These are phyloP conservation scores for Rhopalosiphum padi DNA, from an alignment of 1,140 invertebrate genomes.

Conservation along the genomic window DNA sequence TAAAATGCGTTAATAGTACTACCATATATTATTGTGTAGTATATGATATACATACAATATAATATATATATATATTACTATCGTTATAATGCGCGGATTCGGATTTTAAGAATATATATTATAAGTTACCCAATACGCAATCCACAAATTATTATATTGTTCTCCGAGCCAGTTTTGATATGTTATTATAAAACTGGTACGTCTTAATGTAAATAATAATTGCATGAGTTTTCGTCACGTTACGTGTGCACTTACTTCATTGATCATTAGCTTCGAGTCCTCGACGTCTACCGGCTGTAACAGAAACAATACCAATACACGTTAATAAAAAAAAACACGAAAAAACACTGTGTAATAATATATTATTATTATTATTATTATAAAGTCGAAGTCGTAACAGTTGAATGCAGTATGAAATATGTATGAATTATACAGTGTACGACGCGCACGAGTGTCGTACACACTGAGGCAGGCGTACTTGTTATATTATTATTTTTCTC, in stretches of 20 bases:
- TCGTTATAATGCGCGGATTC: neutral
- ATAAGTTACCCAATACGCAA: neutral
- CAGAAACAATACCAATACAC: slow-evolving; percentile 31
- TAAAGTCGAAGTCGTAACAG: neutral
- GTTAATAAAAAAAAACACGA: neutral
- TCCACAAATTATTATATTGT: neutral
- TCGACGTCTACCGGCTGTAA: slow-evolving; percentile 50
- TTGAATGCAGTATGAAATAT: neutral
- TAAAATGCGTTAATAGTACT: too few species aligned
- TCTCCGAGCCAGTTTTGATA: neutral
- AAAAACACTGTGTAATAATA: neutral
- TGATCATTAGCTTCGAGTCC: slow-evolving; percentile 47
- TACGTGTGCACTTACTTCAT: slow-evolving; percentile 50
- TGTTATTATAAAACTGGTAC: neutral
- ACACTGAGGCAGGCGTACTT: neutral
- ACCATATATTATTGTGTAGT: neutral
- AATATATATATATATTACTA: neutral
- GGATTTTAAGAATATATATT: slow-evolving; percentile 2
- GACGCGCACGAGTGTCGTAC: neutral
- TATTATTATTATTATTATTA: neutral
- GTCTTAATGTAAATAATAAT: neutral
- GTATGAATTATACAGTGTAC: neutral
- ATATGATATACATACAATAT: neutral
- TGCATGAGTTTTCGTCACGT: neutral
- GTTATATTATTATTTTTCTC: neutral